Conservation (phyloP, 2,888 invertebrate species). For the Cacoxenus indagator region DNA sequence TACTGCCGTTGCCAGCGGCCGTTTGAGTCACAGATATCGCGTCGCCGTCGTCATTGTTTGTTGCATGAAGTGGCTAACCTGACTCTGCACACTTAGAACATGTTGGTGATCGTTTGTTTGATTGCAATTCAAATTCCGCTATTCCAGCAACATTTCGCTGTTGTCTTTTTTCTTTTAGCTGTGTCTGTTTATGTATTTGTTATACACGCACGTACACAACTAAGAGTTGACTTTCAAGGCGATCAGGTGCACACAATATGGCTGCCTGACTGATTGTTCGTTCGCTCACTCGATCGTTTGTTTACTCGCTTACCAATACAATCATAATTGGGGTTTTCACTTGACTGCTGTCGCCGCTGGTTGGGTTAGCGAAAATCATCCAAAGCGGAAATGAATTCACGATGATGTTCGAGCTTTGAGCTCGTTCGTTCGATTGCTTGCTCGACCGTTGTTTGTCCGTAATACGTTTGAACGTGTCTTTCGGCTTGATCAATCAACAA, state of each 20-base stretch:
- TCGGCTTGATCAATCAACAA: conserved; percentile 12
- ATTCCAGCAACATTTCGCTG: conserved; percentile 45
- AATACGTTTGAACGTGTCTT: conserved; percentile 3
- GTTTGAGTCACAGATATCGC: not conserved
- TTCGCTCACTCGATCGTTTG: not conserved
- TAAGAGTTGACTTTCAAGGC: conserved; percentile 48
- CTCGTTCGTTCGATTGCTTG: not conserved
- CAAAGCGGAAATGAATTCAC: conserved; percentile 22
- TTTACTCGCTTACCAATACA: not conserved
- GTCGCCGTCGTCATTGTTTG: conserved; percentile 2
- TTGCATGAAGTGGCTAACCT: conserved; percentile 36
- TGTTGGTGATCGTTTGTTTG: conserved; percentile 53
- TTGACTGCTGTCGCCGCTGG: conserved; percentile 9
- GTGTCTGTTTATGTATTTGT: not conserved
- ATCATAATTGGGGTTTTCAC: not conserved
- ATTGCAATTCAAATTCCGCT: conserved; percentile 33
- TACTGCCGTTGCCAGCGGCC: conserved; percentile 22
- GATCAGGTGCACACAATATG: conserved; percentile 56
- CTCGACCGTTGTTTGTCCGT: too few species aligned
- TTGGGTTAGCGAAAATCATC: conserved; percentile 13
- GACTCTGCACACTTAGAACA: conserved; percentile 49
- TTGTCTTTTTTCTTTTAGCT: conserved; percentile 40
- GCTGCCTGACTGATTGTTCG: conserved; percentile 12
- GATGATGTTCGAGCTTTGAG: conserved; percentile 10
- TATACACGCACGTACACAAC: not conserved